A percentile compares a stretch with the other conserved stretches of the same genome.
These are phyloP conservation scores for Nothoprocta perdicaria DNA, from an alignment of 2,113 vertebrate species.

Conservation along the genomic window DNA sequence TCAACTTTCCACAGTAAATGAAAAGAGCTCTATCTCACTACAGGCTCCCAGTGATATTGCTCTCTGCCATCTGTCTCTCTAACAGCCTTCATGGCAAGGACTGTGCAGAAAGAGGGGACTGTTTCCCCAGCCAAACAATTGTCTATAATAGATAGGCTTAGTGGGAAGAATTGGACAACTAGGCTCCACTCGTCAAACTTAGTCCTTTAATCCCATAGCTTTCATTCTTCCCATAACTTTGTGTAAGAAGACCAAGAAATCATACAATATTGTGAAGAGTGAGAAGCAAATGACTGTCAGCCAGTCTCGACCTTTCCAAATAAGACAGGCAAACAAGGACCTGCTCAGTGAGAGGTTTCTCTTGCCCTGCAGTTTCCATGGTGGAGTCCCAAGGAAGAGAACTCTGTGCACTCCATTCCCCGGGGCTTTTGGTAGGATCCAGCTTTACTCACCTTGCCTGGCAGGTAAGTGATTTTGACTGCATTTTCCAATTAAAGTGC, in stretches of 20 bases:
- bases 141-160: not conserved
- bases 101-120: not conserved
- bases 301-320: not conserved
- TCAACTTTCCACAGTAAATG: not conserved
- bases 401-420: not conserved
- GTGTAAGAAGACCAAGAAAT: not conserved
- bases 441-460: not conserved
- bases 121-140: not conserved
- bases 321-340: not conserved
- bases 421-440: not conserved
- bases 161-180: not conserved
- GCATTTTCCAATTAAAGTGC: not conserved
- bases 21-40: conserved; percentile 2
- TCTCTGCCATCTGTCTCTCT: not conserved
- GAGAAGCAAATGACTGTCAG: not conserved
- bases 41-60: not conserved
- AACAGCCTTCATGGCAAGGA: not conserved
- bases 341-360: not conserved
- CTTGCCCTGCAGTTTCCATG: not conserved
- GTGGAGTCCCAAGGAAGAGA: not conserved
- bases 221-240: not conserved
- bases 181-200: not conserved
- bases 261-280: not conserved
- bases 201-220: not conserved
- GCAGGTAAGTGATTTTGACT: not conserved